Conservation (phyloP, 1,140 invertebrate species). For the Drosophila sechellia region DNA sequence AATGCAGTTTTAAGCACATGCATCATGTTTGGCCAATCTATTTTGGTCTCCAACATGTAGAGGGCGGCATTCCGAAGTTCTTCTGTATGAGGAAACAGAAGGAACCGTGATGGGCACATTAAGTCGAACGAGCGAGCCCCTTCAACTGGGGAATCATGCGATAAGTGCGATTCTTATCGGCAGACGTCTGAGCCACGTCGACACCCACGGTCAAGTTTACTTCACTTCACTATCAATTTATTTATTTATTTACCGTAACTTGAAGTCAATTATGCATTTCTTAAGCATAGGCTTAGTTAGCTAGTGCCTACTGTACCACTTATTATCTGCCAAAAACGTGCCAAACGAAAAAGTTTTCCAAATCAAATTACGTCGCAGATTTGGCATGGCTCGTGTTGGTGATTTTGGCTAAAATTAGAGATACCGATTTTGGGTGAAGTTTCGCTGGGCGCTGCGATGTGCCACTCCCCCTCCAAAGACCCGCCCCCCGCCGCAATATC, state of each 20-base stretch:
- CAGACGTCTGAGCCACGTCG: constrained; percentile 20
- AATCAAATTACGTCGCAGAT: constrained; percentile 47
- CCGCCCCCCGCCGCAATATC: constrained; percentile 1
- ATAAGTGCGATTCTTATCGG: constrained; percentile 36
- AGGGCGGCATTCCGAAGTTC: background rate
- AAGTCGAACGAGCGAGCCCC: constrained; percentile 5
- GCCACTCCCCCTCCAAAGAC: background rate
- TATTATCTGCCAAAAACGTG: constrained; percentile 51
- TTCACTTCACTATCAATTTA: too few relatives aligned
- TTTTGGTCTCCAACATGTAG: constrained; percentile 1
- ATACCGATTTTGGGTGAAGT: constrained; percentile 15
- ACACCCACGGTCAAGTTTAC: constrained; percentile 9
- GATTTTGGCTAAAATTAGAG: constrained; percentile 56
- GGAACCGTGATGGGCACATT: background rate
- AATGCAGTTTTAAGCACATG: background rate
- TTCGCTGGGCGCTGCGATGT: background rate
- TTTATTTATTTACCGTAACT: background rate
- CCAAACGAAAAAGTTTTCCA: constrained; percentile 40
- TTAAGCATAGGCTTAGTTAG: background rate
- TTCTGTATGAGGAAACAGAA: background rate
- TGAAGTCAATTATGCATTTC: too few relatives aligned
- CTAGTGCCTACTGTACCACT: constrained; percentile 18
- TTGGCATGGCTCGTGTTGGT: constrained; percentile 16
- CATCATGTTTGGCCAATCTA: constrained; percentile 10
- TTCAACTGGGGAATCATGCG: constrained; percentile 14